Percentiles rank a stretch among this genome's conserved stretches.
phyloP scores from a whole-genome alignment of 2,113 vertebrate species.

The Silurus asotus region DNA sequence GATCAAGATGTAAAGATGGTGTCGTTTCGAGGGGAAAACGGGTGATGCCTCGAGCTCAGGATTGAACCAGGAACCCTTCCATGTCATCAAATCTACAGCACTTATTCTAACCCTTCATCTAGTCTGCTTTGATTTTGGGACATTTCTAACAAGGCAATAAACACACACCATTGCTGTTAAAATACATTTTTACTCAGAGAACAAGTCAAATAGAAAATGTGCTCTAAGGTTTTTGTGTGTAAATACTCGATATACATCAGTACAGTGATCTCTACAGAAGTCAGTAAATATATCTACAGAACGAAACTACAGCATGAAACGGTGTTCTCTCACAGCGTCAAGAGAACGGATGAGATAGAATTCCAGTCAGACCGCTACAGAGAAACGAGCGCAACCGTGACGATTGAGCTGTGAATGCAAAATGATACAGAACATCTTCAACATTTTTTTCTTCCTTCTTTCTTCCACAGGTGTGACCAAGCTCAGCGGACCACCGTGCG shows the following conservation, averaged over 20 bases:
- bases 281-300: slow-evolving; percentile 29
- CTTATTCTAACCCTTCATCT: not conserved
- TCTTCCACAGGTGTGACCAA: not conserved
- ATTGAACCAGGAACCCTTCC: not conserved
- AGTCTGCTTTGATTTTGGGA: not conserved
- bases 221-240: slow-evolving; percentile 33
- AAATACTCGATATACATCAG: slow-evolving; percentile 51
- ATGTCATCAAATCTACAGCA: too few species aligned
- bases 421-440: not conserved
- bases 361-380: not conserved
- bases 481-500: not conserved
- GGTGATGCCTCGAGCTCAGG: not conserved
- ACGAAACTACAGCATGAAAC: slow-evolving; percentile 11
- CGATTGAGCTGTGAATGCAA: not conserved
- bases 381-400: not conserved
- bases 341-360: not conserved
- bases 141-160: not conserved
- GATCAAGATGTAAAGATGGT: not conserved
- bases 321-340: not conserved
- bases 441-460: not conserved
- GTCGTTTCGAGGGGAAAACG: not conserved
- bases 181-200: slow-evolving; percentile 52
- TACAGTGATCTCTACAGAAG: slow-evolving; percentile 38
- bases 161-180: slow-evolving; percentile 19
- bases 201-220: slow-evolving; percentile 46